A percentile compares a stretch with the other conserved stretches of the same genome.
Conservation (phyloP, 2,888 invertebrate genomes). For the Cryptophagus acutangulus region DNA sequence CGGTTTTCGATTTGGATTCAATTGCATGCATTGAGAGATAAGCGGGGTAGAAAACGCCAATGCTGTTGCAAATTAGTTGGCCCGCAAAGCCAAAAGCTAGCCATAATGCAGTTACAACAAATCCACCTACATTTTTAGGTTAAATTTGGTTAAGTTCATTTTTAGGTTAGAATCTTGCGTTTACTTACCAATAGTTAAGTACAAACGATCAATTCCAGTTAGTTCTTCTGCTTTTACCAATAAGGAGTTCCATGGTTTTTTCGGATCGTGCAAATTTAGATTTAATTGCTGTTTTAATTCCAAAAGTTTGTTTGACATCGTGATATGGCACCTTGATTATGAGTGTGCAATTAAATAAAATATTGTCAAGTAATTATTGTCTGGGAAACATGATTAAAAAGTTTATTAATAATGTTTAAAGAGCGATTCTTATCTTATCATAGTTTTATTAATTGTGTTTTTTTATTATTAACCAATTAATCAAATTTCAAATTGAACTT, state of each 20-base stretch:
- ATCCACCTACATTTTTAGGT: slow-evolving; percentile 58
- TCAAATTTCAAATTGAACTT: too few relatives aligned
- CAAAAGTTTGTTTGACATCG: slow-evolving; percentile 49
- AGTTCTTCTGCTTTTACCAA: slow-evolving; percentile 65
- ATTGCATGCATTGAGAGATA: slow-evolving; percentile 85
- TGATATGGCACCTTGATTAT: too few relatives aligned
- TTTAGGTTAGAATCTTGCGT: background rate
- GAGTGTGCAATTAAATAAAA: too few relatives aligned
- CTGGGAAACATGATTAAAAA: too few relatives aligned
- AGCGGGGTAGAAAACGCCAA: slow-evolving; percentile 95
- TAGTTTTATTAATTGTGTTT: too few relatives aligned
- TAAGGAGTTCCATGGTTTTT: slow-evolving; percentile 66
- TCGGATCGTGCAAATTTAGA: slow-evolving; percentile 59
- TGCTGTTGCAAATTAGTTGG: slow-evolving; percentile 88
- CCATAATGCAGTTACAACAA: slow-evolving; percentile 77
- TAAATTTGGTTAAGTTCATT: background rate
- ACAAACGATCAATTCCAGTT: slow-evolving; percentile 68
- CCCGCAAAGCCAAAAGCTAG: slow-evolving; percentile 94
- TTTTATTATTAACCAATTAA: too few relatives aligned
- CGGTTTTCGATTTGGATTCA: slow-evolving; percentile 71
- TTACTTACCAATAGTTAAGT: slow-evolving; percentile 71
- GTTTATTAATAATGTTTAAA: too few relatives aligned
- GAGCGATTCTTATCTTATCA: too few relatives aligned
- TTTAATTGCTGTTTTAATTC: slow-evolving; percentile 58
- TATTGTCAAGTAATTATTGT: too few relatives aligned